phyloP scores from a whole-genome alignment of 2,797 vertebrate genomes.

The Sphaeramia orbicularis region DNA sequence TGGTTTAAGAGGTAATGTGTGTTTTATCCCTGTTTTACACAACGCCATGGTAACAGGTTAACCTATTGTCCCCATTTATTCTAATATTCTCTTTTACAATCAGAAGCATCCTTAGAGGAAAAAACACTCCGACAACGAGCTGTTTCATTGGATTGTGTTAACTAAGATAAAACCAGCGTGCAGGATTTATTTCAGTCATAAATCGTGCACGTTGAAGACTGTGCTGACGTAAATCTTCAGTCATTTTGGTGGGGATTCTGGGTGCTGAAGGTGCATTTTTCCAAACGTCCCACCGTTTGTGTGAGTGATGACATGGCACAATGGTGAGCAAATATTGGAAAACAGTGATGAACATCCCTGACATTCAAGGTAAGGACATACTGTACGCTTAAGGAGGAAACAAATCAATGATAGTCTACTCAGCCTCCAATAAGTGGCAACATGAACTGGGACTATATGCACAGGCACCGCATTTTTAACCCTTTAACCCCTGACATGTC shows the following conservation, averaged over 20 bases:
- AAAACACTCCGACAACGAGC: too few species aligned
- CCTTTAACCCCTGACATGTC: too few species aligned
- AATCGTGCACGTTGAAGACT: background rate
- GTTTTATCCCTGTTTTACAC: too few species aligned
- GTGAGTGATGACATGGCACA: constrained; percentile 46
- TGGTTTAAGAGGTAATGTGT: too few species aligned
- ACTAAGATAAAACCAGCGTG: background rate
- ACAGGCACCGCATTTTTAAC: constrained; percentile 43
- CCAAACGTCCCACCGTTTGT: too few species aligned
- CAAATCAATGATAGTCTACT: constrained; percentile 64
- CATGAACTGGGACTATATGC: too few species aligned
- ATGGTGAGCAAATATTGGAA: constrained; percentile 66
- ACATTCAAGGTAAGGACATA: constrained; percentile 67
- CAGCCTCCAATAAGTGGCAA: constrained; percentile 53
- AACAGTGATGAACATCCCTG: constrained; percentile 62
- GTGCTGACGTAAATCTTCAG: too few species aligned
- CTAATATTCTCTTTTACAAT: too few species aligned
- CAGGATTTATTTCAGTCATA: background rate
- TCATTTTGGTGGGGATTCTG: background rate
- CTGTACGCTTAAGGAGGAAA: constrained; percentile 22
- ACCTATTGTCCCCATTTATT: too few species aligned
- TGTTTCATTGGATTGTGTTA: too few species aligned
- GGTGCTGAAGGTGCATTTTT: constrained; percentile 56
- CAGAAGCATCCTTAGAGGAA: too few species aligned
- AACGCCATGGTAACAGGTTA: too few species aligned